Evolutionary conservation across 2,113 vertebrate species (phyloP), one percentile per base, ranked within the genome.

Genomic region (Motacilla alba): DNA sequence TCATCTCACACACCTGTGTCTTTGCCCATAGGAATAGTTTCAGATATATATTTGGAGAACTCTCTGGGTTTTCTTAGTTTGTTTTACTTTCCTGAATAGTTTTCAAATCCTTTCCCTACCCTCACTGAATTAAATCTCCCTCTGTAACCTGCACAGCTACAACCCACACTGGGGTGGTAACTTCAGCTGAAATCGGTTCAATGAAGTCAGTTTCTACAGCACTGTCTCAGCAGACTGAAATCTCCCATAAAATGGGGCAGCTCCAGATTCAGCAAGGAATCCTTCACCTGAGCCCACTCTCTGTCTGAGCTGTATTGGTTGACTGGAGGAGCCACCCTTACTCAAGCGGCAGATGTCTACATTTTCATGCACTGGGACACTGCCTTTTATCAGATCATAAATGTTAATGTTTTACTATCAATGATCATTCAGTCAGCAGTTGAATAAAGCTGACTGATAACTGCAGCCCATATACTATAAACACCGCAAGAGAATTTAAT

Each of bases 1-100:
- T 81, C 91, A 74, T 88, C 87, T 94, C 77, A 80, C 64, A 94
- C 35, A 96, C 67, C 69, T 88, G 74, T 88, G 72, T 20, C 87
- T 92, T 91, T 89, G 73, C 84, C 77, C 52, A 43, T 19, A 95
- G 86, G 67, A 96, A 95, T 91, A 27, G 69, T 46, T 93, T 84
- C 89, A 96, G 79, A 92, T 86, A 43, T 4, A 73, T 43, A 15
- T 83, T 96, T 92, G 60, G 47, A 94, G 74, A 89, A 86, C 39
- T 87, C 37, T 53, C 41, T 78, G 44, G 3, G 37, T 49, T 82
- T 95, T 77, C 47, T 84, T 84, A 73, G 18, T 94, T 79, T 73
- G 31, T 92, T 94, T 95, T 92, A 14, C 64, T 87, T 82, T 83
- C 11, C n/a, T 60, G 47, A 44, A 44, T 52, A 64, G 24, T 68